These are phyloP conservation scores for Panulirus ornatus DNA, from an alignment of 1,140 invertebrate genomes.

Conservation along the genomic window DNA sequence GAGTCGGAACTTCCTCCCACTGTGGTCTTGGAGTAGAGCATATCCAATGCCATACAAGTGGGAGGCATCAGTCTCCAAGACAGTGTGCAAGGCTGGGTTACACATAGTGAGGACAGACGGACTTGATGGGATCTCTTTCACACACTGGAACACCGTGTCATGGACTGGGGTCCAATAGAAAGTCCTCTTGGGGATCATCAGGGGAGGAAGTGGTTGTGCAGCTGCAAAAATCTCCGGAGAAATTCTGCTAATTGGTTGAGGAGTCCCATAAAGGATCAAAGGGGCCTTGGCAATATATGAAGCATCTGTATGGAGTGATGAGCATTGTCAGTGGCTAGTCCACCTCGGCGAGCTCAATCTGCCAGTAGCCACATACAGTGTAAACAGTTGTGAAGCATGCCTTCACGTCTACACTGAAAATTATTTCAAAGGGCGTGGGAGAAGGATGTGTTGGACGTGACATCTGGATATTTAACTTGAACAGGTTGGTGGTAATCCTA, in stretches of 20 bases:
- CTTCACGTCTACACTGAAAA: not conserved
- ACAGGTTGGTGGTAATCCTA: too few relatives aligned
- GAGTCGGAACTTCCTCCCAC: not conserved
- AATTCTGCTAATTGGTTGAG: conserved; percentile 34
- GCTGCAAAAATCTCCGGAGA: not conserved
- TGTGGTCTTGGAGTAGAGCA: conserved; percentile 39
- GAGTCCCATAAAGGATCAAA: conserved; percentile 4
- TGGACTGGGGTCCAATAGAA: not conserved
- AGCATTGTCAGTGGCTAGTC: conserved; percentile 22
- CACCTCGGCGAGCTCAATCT: conserved; percentile 21
- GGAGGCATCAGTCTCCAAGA: not conserved
- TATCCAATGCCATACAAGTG: too few relatives aligned
- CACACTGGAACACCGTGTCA: not conserved
- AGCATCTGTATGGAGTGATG: conserved; percentile 15
- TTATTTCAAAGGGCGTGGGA: conserved; percentile 4
- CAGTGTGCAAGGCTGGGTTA: conserved; percentile 14
- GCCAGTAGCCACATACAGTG: too few relatives aligned
- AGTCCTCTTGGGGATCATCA: too few relatives aligned
- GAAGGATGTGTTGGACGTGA: too few relatives aligned
- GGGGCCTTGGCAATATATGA: not conserved
- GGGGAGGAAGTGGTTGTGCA: not conserved
- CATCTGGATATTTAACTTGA: too few relatives aligned
- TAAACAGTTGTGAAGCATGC: not conserved
- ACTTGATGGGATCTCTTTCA: not conserved
- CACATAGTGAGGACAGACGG: not conserved